phyloP scores from a whole-genome alignment of 2,797 vertebrate genomes.

The Rhinophrynus dorsalis region DNA sequence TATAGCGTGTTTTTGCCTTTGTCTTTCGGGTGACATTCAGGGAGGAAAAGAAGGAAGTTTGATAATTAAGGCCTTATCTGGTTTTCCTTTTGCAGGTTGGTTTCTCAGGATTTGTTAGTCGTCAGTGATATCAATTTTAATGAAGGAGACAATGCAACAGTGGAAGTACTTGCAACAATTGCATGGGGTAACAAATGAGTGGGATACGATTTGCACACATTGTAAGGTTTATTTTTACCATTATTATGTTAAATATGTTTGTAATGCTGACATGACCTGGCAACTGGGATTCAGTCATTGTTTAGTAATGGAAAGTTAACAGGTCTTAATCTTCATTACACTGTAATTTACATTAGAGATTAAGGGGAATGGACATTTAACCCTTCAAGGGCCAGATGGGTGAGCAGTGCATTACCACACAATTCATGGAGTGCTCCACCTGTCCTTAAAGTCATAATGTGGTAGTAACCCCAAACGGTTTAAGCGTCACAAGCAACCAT shows the following conservation, averaged over 20 bases:
- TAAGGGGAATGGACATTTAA: too few species aligned
- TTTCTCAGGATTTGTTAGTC: constrained; percentile 24
- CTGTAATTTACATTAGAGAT: background rate
- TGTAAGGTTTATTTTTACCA: constrained; percentile 40
- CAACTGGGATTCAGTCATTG: constrained; percentile 12
- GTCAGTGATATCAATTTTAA: constrained; percentile 24
- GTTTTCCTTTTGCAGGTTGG: constrained; percentile 30
- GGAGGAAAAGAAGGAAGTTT: constrained; percentile 32
- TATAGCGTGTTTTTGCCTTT: constrained; percentile 28
- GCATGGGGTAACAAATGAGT: background rate
- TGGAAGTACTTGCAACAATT: constrained; percentile 19
- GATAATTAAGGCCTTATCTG: constrained; percentile 44
- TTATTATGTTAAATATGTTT: constrained; percentile 34
- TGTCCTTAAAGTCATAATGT: too few species aligned
- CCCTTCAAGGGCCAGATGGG: too few species aligned
- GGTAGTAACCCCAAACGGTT: too few species aligned
- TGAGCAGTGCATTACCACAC: too few species aligned
- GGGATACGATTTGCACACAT: constrained; percentile 1
- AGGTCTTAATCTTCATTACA: constrained; percentile 6
- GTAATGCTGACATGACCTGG: constrained; percentile 7
- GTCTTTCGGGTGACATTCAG: constrained; percentile 47
- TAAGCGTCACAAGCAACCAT: too few species aligned
- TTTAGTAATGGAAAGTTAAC: constrained; percentile 10
- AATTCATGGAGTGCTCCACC: too few species aligned
- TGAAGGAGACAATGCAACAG: constrained; percentile 40